A percentile compares a stretch with the other conserved stretches of the same genome.
phyloP scores from a whole-genome alignment of 92 coral and sea anemone species.

The Phenganax subtilis region DNA sequence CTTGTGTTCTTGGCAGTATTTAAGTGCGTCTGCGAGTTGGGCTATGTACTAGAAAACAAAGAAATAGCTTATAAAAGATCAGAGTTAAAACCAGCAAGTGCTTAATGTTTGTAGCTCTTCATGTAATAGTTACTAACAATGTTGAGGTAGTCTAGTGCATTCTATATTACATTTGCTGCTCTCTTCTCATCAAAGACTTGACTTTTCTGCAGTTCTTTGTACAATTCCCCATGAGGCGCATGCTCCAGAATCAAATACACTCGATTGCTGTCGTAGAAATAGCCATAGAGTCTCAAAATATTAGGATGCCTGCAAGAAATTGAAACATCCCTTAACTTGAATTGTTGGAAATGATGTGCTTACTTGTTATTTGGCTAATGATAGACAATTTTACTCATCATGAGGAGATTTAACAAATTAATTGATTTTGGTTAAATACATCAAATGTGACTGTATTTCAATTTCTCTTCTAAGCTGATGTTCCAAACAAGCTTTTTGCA shows the following conservation, averaged over 20 bases:
- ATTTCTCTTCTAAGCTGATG: conserved; percentile 90
- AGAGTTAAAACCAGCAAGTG: not conserved
- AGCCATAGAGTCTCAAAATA: conserved; percentile 85
- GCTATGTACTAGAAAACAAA: conserved; percentile 62
- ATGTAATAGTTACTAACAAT: too few relatives aligned
- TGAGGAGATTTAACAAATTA: too few relatives aligned
- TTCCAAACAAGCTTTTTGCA: conserved; percentile 84
- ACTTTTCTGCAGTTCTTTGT: conserved; percentile 66
- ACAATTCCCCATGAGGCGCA: conserved; percentile 90
- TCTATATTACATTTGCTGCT: conserved; percentile 57
- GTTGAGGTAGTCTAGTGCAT: not conserved
- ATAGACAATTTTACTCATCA: too few relatives aligned
- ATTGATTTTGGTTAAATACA: conserved; percentile 42
- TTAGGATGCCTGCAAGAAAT: conserved; percentile 63
- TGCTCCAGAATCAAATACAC: conserved; percentile 87
- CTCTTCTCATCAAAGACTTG: conserved; percentile 68
- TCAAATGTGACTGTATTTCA: conserved; percentile 95
- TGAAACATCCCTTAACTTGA: not conserved
- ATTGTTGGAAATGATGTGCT: too few relatives aligned
- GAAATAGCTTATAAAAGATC: not conserved
- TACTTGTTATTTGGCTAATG: too few relatives aligned
- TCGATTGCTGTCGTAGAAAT: conserved; percentile 81
- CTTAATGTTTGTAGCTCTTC: not conserved
- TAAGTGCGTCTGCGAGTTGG: conserved; percentile 84
- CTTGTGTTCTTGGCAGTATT: conserved; percentile 84